Base-by-base conservation (phyloP, 2,888 invertebrate species). In the Exephanes ischioxanthus region DNA sequence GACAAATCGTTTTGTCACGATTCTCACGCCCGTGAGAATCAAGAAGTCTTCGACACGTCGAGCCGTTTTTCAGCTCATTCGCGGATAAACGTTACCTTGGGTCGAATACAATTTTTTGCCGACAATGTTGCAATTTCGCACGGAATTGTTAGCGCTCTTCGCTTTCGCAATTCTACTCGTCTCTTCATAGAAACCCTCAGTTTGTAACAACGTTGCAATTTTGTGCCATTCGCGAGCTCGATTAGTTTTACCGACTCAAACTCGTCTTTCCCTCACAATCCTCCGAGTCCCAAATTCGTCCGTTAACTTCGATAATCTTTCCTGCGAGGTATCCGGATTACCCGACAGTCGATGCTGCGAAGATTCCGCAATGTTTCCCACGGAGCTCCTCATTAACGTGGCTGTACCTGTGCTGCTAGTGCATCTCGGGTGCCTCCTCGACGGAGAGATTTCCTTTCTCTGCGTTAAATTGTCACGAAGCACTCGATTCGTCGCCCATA, bases 351-450 rank as follows among this genome's bases (percentile, higher is more conserved):
- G 68, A 86, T 80, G 80, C 75, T 85, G 83, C 77, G 84, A 87
- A 85, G 85, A 86, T 80, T 77, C 48, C 22, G 61, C 80, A 68
- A 84, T 70, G 68, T 80, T 82, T 68, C 68, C 61, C 41, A 16
- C 68, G 68, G 66, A 51, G 55, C 67, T 67, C 26, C 80, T 14
- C 16, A 37, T 80, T 77, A 58, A 86, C 76, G 88, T 87, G 86
- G 78, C 86, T 71, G 37, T 79, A 26, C 82, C 84, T 45, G 53
- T 79, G 78, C 84, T 75, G 73, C 51, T 86, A 66, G 77, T 86
- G 48, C 75, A 66, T 68, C 26, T 83, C 70, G 48, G 78, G 55
- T 76, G 78, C 68, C 80, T 71, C 37, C 22, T 79, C 14, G 14
- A 71, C 9, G 72, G 63, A 84, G 78, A 83, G 22, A 73, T 83